Evolutionary conservation across 2,888 invertebrate species (phyloP), one percentile per base, ranked within the genome.

Genomic region (Drosophila eohydei): DNA sequence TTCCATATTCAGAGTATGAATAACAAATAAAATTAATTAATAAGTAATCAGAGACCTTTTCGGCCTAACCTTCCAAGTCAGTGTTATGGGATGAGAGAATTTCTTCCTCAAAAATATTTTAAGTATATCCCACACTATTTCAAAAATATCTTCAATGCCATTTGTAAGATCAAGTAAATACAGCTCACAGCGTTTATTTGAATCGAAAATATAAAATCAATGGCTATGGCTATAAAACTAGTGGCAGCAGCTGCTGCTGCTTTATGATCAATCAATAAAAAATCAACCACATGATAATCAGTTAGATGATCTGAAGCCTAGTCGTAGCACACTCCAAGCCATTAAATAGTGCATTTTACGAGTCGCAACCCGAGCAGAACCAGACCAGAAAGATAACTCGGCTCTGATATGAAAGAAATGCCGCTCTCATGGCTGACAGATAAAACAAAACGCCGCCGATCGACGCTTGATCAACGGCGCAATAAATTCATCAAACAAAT

Each of bases 401-500:
- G 48, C 59, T 64, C 30, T 44, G 58, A 67, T 63, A 76, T 79
- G 64, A 80, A 85, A 81, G 72, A 84, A 78, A 66, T 72, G 80
- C 78, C 78, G 80, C 72, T 55, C 64, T 67, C 69, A 54, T 54
- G 63, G 64, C 26, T 60, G 59, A 43, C 63, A 74, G 81, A 76
- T 81, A 72, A 87, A 84, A 88, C 78, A 80, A 83, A 84, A 85
- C 51, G 67, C 83, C 88, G 83, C 62, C 76, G 69, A 71, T 67
- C 72, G 68, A 59, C 36, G 50, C 76, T 50, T 63, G 85, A 85
- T 88, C 85, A 81, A 74, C 80, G 78, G 70, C 71, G 76, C 85
- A 78, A 88, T 86, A 86, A 88, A 86, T 86, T 86, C 80, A 86
- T 86, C 88, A 88, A 86, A 86, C 78, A 88, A 87, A 84, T 84